Percentiles rank a stretch among this genome's conserved stretches.
phyloP scores from a whole-genome alignment of 2,797 vertebrate species.

The Pachyuromys duprasi region DNA sequence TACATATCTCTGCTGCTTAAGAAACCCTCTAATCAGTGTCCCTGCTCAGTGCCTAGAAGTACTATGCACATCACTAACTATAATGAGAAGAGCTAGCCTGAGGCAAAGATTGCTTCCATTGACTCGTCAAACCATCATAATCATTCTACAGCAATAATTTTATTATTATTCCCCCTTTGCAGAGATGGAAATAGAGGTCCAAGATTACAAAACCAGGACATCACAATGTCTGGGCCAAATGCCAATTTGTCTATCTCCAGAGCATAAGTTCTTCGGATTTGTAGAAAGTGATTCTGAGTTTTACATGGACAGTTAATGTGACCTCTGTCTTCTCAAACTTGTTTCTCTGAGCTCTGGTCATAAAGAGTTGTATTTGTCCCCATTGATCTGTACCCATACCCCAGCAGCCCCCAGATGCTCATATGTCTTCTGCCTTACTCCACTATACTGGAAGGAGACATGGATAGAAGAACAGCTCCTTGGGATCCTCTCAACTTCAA shows the following conservation, averaged over 20 bases:
- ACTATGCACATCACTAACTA: neutral
- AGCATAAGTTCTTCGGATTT: neutral
- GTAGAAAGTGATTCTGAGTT: neutral
- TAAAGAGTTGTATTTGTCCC: neutral
- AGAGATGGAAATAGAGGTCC: neutral
- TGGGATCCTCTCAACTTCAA: neutral
- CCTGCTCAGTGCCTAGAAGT: neutral
- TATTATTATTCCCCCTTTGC: neutral
- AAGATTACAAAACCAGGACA: neutral
- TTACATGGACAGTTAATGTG: neutral
- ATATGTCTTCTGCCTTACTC: neutral
- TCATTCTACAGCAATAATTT: neutral
- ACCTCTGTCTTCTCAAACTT: neutral
- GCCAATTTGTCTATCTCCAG: neutral
- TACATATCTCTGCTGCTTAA: neutral
- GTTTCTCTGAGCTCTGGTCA: neutral
- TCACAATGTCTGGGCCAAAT: neutral
- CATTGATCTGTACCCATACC: neutral
- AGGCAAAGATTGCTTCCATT: neutral
- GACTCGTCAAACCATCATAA: neutral
- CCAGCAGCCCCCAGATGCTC: neutral
- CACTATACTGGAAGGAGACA: neutral
- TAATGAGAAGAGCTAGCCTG: slow-evolving; percentile 5
- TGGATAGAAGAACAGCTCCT: neutral
- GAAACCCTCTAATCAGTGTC: neutral